phyloP scores from a whole-genome alignment of 2,888 invertebrate species.

The Drosophila borealis region DNA sequence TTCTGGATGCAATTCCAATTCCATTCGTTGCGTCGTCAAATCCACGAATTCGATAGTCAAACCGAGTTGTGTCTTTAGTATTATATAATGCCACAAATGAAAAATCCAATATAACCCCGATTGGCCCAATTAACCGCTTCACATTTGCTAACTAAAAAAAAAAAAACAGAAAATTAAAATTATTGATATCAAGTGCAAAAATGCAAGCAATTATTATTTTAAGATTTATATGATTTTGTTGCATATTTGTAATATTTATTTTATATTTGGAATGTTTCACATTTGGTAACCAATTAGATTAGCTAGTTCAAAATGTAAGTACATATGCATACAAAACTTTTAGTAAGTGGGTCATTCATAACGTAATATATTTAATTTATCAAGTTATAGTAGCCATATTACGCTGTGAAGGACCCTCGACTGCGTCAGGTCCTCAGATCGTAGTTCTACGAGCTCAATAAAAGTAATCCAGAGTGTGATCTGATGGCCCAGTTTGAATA shows the following conservation, averaged over 20 bases:
- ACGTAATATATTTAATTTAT: not conserved
- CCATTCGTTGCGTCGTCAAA: constrained; percentile 70
- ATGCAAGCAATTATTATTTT: constrained; percentile 34
- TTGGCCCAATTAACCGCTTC: constrained; percentile 50
- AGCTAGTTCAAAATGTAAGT: constrained; percentile 48
- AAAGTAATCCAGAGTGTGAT: not conserved
- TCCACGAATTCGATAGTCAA: constrained; percentile 77
- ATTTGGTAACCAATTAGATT: constrained; percentile 23
- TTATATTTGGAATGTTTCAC: constrained; percentile 30
- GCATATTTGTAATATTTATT: constrained; percentile 22
- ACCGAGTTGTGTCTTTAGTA: constrained; percentile 49
- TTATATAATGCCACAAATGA: constrained; percentile 22
- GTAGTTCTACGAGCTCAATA: not conserved
- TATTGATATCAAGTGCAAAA: constrained; percentile 29
- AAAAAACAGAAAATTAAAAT: constrained; percentile 2
- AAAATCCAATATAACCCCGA: constrained; percentile 20
- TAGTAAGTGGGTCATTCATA: not conserved
- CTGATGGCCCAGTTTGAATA: constrained; percentile 1
- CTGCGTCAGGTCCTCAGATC: not conserved
- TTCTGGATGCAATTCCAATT: constrained; percentile 33
- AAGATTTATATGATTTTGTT: constrained; percentile 33
- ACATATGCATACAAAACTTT: constrained; percentile 10
- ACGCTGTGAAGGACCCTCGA: constrained; percentile 1
- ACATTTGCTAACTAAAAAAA: constrained; percentile 32
- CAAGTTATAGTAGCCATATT: not conserved